Evolutionary conservation across 2,888 invertebrate species (phyloP), one percentile per base, ranked within the genome.

Genomic region (Tillus elongatus): DNA sequence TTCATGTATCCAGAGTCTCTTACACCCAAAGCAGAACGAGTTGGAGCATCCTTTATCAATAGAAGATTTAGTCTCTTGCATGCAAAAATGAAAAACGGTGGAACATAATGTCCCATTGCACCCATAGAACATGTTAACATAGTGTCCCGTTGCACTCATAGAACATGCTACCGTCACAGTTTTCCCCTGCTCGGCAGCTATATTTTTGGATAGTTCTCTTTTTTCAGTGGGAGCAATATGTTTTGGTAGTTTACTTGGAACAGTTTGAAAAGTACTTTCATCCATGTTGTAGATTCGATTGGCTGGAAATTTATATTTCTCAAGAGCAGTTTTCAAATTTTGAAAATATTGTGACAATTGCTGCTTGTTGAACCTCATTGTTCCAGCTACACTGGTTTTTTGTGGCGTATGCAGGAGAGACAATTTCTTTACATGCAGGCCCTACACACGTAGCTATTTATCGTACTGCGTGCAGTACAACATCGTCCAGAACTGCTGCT

Each of bases 1-100:
- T 36, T 40, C 40, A 40, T 40, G 19, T 40, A 40, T 27, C 40
- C 40, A 9, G 10, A 14, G 24, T 40, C 40, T 2, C 32, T 37
- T 3, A 38, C 27, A 4, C 6, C 32, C 32, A n/a, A n/a, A n/a
- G n/a, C n/a, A n/a, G n/a, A 39, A 4, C 27, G 10, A 2, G 2
- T 2, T 3, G 27, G 2, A 3, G 3, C 27, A 26, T 26, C 4
- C 11, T 26, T 26, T 3, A 3, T 26, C 3, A 26, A 26, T 3
- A 26, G 27, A 26, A 4, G 4, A 26, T 26, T 26, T 26, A 26
- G 3, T 26, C 27, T 26, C 11, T 26, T 26, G 2, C 27, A 2
- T 3, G 3, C 3, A 26, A 26, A 26, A 26, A 26, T 26, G 11
- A 26, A 26, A 4, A 3, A 26, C 3, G 27, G 27, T 26, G 27